These are phyloP conservation scores for Platygyra sinensis DNA, from an alignment of 64 coral and sea anemone genomes.

Conservation along the genomic window DNA sequence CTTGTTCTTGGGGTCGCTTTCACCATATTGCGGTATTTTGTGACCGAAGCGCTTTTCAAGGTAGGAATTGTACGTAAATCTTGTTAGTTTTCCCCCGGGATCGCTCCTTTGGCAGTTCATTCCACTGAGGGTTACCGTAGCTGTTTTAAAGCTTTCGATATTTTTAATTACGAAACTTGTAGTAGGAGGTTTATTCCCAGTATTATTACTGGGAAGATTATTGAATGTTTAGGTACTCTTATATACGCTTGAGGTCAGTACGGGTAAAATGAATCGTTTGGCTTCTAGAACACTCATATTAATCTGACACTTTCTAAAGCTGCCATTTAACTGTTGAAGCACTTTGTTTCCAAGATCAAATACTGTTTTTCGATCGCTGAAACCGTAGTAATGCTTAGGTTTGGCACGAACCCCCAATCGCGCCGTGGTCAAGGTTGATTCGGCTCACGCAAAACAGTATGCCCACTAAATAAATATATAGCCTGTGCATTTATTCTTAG, in stretches of 20 bases:
- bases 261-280: background rate
- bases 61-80: constrained; percentile 5
- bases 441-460: too few relatives aligned
- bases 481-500: too few relatives aligned
- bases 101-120: background rate
- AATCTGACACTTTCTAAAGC: too few relatives aligned
- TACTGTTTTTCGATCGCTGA: background rate
- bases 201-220: background rate
- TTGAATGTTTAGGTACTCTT: background rate
- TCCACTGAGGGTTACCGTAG: background rate
- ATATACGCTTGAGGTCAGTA: background rate
- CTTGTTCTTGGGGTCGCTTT: constrained; percentile 63
- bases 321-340: too few relatives aligned
- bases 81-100: background rate
- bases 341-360: background rate
- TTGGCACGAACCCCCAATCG: background rate
- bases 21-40: constrained; percentile 67
- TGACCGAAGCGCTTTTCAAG: constrained; percentile 54
- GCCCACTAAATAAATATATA: too few relatives aligned
- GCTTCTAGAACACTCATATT: background rate
- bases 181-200: background rate
- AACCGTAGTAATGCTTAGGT: background rate
- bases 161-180: background rate
- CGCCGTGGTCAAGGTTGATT: background rate
- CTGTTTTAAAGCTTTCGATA: background rate